Base-by-base conservation (phyloP, 2,888 invertebrate genomes). In the Brassicogethes aeneus region DNA sequence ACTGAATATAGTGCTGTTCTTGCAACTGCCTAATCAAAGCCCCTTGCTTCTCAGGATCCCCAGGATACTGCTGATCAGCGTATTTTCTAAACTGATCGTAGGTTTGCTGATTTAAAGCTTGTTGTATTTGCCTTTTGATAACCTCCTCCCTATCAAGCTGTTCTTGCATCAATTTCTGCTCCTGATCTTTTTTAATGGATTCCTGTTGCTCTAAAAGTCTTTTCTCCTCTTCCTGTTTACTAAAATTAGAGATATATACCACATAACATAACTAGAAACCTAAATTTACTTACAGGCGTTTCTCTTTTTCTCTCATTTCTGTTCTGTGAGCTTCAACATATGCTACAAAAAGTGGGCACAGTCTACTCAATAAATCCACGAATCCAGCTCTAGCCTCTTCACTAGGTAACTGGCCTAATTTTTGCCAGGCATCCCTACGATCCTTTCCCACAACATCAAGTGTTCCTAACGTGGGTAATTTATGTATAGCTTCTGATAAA, bases 1-100 rank as follows among this genome's bases (percentile, higher is more conserved):
- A 99, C 62, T 97, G 96, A 63, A 95, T 92, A 65, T 95, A 99
- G 68, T 99, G 99, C 61, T 99, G 95, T 56, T 96, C 96, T 70
- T 99, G 99, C 34, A 99, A 71, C 63, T 97, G 96, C 41, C 85
- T 76, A 42, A 99, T 91, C 16, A 99, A 73, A 32, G 90, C 79
- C 0, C 89, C 93, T 75, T 99, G 99, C 74, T 96, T 84, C 54
- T 87, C 87, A 1, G 82, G 83, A 65, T 86, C 85, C 2, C 81
- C 84, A 1, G 86, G 85, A 60, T 80, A 85, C 63, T 97, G 97
- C 62, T 96, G 94, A 56, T 94, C 90, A 0, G 97, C 92, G 66
- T 99, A 90, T 41, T 79, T 75, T 56, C 83, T 80, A 64, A 93
- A 93, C 64, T 94, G 92, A 50, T 79, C 77, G 65, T 85, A 94